A percentile compares a stretch with the other conserved stretches of the same genome.
phyloP scores from a whole-genome alignment of 35 echinoderm and acorn worm species.

The Acanthaster planci region DNA sequence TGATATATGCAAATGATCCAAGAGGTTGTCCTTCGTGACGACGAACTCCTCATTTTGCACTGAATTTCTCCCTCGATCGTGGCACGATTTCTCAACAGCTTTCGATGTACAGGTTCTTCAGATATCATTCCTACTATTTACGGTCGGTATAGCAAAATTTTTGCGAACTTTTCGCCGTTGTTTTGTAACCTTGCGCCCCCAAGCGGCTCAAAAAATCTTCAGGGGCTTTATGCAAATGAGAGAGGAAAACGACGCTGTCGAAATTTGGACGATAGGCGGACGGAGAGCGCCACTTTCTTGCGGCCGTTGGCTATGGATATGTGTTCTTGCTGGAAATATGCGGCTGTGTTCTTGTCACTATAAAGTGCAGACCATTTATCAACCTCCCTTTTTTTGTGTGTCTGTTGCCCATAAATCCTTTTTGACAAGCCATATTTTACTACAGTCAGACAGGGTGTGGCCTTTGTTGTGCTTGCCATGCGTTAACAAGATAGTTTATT shows the following conservation, averaged over 20 bases:
- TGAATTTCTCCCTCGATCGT: background rate
- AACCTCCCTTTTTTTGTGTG: too few relatives aligned
- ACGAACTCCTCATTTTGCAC: background rate
- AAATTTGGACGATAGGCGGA: constrained; percentile 27
- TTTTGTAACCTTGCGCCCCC: constrained; percentile 28
- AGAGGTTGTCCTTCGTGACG: background rate
- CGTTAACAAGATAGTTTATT: too few relatives aligned
- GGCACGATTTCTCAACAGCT: background rate
- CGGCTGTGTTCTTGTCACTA: too few relatives aligned
- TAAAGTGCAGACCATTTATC: too few relatives aligned
- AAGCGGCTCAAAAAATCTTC: constrained; percentile 9
- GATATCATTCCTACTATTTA: background rate
- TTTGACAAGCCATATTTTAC: too few relatives aligned
- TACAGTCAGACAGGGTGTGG: background rate
- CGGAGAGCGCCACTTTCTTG: constrained; percentile 20
- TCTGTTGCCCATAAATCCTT: too few relatives aligned
- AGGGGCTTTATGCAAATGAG: constrained; percentile 28
- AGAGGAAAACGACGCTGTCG: constrained; percentile 13
- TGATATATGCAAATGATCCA: constrained; percentile 13
- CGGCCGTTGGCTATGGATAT: constrained; percentile 1
- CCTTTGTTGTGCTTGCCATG: background rate
- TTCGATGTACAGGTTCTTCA: constrained; percentile 1
- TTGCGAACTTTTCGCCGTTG: constrained; percentile 14
- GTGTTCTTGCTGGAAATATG: too few relatives aligned
- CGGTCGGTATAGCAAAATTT: background rate